These are phyloP conservation scores for Rhinichthys klamathensis DNA, from an alignment of 2,113 vertebrate species.

Conservation along the genomic window DNA sequence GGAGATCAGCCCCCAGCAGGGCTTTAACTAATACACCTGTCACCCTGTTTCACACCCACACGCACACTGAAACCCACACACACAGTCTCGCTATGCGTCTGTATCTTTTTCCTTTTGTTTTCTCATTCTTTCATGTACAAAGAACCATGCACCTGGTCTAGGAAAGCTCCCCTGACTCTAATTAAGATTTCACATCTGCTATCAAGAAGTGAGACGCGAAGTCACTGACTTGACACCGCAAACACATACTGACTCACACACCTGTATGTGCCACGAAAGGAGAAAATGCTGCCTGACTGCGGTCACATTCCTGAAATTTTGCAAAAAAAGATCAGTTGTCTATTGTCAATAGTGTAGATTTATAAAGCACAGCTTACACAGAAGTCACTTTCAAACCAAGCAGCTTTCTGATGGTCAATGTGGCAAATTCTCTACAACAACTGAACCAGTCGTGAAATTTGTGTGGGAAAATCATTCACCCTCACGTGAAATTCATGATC, in stretches of 20 bases:
- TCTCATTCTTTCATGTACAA: constrained; percentile 33
- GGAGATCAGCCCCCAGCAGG: constrained; percentile 51
- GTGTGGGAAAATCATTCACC: not conserved
- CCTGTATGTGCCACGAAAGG: not conserved
- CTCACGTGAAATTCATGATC: not conserved
- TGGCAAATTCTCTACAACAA: no score
- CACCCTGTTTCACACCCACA: constrained; percentile 35
- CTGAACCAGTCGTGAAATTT: not conserved
- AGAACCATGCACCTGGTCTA: constrained; percentile 32
- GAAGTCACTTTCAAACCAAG: not conserved
- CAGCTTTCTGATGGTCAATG: no score
- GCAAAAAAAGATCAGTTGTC: not conserved
- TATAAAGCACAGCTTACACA: not conserved
- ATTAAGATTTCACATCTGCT: constrained; percentile 51
- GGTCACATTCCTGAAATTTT: not conserved
- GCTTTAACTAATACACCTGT: constrained; percentile 60
- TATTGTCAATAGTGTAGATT: not conserved
- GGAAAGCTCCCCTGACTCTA: constrained; percentile 44
- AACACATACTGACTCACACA: not conserved
- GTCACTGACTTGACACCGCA: not conserved
- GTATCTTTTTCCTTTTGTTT: constrained; percentile 26
- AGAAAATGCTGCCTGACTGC: not conserved
- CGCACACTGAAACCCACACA: constrained; percentile 22
- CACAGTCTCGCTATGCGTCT: not conserved
- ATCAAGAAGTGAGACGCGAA: constrained; percentile 36